Conservation (phyloP, 53 echinoderm and acorn worm genomes). For the Paelopatides confundens region DNA sequence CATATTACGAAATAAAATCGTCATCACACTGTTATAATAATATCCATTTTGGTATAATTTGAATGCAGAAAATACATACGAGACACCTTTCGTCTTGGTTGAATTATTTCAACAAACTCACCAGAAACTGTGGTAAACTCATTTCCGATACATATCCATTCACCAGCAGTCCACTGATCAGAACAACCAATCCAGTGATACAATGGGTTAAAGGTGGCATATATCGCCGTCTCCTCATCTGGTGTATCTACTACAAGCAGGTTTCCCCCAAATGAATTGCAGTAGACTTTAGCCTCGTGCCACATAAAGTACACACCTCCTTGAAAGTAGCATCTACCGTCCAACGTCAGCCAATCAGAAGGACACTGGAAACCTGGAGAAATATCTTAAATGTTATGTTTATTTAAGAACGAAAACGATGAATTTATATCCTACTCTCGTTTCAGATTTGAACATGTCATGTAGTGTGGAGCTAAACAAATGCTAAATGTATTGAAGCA, state of each 20-base stretch:
- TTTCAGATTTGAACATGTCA: too few species aligned
- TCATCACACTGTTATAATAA: too few species aligned
- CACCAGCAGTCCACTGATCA: background rate
- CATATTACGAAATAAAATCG: too few species aligned
- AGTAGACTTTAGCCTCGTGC: background rate
- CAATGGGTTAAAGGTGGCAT: background rate
- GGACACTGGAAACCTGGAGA: slow-evolving; percentile 4
- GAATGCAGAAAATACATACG: too few species aligned
- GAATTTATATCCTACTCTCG: too few species aligned
- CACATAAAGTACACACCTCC: background rate
- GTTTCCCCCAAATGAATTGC: slow-evolving; percentile 21
- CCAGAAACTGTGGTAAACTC: background rate
- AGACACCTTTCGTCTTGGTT: too few species aligned
- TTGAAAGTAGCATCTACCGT: slow-evolving; percentile 17
- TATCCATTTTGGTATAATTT: too few species aligned
- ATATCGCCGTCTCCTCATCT: background rate
- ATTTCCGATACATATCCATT: background rate
- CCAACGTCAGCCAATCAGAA: background rate
- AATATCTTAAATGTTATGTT: background rate
- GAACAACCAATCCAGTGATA: slow-evolving; percentile 3
- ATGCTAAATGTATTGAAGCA: too few species aligned
- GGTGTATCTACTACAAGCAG: background rate
- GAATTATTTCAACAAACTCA: background rate
- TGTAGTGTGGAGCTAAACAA: too few species aligned
- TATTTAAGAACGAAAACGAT: too few species aligned